Evolutionary conservation across 2,113 vertebrate species (phyloP), one percentile per base, ranked within the genome.

Genomic region (Galbula dea): DNA sequence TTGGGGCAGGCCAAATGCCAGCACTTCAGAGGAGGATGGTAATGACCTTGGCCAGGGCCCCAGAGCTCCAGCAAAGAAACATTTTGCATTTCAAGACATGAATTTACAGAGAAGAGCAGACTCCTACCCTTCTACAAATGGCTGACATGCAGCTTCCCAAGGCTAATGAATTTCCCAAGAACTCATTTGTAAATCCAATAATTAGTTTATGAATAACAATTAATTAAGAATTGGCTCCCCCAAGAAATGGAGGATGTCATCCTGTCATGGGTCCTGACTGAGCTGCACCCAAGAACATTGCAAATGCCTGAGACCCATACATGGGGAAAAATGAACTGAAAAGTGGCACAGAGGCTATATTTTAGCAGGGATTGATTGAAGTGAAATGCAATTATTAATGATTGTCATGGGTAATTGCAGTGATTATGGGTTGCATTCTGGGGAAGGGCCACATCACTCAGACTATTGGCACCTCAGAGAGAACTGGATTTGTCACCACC

Each of bases 181-280:
- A 77, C 85, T 91, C 93, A 86, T 95, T 93, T 95, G 88, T 91
- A 86, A 93, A 94, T 93, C 85, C 75, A 89, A 88, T 95, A 86
- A 96, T 95, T 95, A 91, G 95, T 89, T 96, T 93, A 93, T 96
- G 85, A 96, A 89, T 96, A 96, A 80, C 85, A 96, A 91, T 96
- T 94, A 91, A 95, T 96, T 96, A 96, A 89, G 95, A 93, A 59
- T 83, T 91, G 75, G 78, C 82, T 95, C 85, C 71, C 73, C 74
- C 85, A 78, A 88, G 95, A 94, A 91, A 77, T 43, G 72, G 8
- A 27, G 30, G 62, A 3, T 80, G 88, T 69, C 91, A 69, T 88
- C 72, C 72, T 63, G 85, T 80, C 88, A 67, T 43, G 80, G 23
- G 29, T 12, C 78, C 82, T 91, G 93, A 96, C 10, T 83, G 95